Evolutionary conservation across 2,888 invertebrate genomes (phyloP).

Genomic region (Alitta virens): DNA sequence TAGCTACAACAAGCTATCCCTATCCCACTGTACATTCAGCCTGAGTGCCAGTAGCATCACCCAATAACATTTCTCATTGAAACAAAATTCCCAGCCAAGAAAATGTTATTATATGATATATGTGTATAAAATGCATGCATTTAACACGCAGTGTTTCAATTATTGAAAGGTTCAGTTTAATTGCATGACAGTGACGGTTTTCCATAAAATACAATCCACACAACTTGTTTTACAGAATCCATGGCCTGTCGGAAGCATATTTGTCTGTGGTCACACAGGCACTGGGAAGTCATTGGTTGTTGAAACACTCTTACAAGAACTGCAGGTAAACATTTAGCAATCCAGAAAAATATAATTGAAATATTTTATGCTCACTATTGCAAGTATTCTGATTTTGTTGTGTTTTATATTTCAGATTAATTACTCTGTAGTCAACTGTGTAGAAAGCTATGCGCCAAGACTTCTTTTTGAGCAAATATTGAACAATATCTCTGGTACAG

Average conservation of each 20-base stretch:
- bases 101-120: too few species aligned
- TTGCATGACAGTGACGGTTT: too few species aligned
- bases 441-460: constrained; percentile 76
- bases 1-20: too few species aligned
- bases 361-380: neutral
- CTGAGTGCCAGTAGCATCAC: too few species aligned
- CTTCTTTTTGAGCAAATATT: constrained; percentile 76
- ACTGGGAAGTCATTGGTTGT: constrained; percentile 21
- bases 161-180: too few species aligned
- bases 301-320: too few species aligned
- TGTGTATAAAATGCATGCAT: too few species aligned
- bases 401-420: constrained; percentile 37
- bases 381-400: neutral
- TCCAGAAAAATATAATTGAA: neutral
- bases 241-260: neutral
- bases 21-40: too few species aligned
- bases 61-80: too few species aligned
- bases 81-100: too few species aligned
- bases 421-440: constrained; percentile 71
- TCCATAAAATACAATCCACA: neutral
- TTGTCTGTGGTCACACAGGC: constrained; percentile 15
- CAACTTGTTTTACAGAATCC: constrained; percentile 3
- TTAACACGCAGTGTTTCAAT: too few species aligned
- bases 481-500: constrained; percentile 60
- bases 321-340: neutral